Conservation (phyloP, 2,797 vertebrate species). For the Melopsittacus undulatus region DNA sequence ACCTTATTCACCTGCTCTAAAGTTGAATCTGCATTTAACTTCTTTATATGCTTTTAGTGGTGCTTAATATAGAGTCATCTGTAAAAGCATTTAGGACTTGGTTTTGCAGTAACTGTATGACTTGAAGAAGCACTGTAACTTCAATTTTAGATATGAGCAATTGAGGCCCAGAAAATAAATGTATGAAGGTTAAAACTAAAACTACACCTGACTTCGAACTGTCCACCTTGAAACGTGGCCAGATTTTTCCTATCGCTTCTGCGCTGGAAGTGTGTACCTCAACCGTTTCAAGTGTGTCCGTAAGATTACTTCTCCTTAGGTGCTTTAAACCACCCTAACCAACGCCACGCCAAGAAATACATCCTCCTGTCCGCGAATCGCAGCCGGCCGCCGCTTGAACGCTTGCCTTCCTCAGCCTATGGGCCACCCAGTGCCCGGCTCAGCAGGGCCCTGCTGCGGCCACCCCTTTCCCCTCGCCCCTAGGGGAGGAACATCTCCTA, state of each 20-base stretch:
- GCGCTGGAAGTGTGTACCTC: background rate
- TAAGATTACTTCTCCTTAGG: background rate
- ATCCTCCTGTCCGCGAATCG: background rate
- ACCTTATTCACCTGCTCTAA: background rate
- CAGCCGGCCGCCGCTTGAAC: background rate
- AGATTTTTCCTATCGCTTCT: background rate
- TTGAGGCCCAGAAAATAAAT: background rate
- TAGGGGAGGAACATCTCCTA: background rate
- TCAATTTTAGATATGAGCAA: background rate
- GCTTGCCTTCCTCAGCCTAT: background rate
- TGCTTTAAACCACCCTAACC: background rate
- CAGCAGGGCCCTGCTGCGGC: background rate
- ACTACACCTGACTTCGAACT: background rate
- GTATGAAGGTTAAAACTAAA: background rate
- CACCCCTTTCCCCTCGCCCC: accelerated
- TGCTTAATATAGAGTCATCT: background rate
- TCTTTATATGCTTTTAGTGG: background rate
- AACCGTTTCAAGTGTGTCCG: background rate
- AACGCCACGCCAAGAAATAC: background rate
- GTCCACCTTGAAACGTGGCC: background rate
- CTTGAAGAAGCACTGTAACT: background rate
- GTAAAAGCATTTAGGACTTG: background rate
- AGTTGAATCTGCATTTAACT: background rate
- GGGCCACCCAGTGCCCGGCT: background rate
- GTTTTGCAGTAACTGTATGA: background rate